Evolutionary conservation across 2,113 vertebrate species (phyloP).

Genomic region (Brachirus orientalis): DNA sequence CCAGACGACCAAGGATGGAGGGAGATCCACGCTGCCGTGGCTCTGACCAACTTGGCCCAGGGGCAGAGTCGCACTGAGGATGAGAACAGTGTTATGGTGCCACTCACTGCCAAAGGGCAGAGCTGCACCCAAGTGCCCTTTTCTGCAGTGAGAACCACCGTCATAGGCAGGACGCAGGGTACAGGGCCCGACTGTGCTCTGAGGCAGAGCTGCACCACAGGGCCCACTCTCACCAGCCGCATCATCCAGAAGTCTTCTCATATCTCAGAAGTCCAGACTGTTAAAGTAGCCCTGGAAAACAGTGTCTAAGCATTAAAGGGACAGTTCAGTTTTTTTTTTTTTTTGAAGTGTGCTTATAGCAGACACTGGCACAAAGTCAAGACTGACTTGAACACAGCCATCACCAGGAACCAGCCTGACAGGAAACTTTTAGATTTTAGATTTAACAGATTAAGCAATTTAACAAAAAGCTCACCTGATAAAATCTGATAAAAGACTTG

Average conservation of each 20-base stretch:
- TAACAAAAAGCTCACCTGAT: no score
- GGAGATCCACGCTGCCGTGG: constrained; percentile 97
- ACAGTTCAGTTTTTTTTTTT: no score
- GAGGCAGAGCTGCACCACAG: constrained; percentile 45
- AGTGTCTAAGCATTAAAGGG: constrained; percentile 37
- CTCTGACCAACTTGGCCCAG: constrained; percentile 94
- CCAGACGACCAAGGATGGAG: constrained; percentile 91
- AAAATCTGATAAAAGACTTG: no score
- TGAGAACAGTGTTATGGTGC: not conserved
- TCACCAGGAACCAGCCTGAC: no score
- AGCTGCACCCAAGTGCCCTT: constrained; percentile 48
- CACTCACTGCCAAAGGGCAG: constrained; percentile 19
- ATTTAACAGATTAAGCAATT: no score
- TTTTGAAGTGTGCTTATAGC: no score
- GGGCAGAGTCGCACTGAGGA: constrained; percentile 82
- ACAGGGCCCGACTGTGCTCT: constrained; percentile 7
- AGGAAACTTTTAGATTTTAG: no score
- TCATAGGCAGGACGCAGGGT: constrained; percentile 31
- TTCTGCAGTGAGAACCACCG: constrained; percentile 77
- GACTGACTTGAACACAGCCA: no score
- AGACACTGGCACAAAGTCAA: no score
- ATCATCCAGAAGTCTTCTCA: constrained; percentile 99
- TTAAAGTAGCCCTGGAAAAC: constrained; percentile 88
- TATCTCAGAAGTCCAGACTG: constrained; percentile 98
- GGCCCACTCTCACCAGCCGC: constrained; percentile 82